Conservation (phyloP, 2,888 invertebrate genomes). For the Epistrophe grossulariae region DNA sequence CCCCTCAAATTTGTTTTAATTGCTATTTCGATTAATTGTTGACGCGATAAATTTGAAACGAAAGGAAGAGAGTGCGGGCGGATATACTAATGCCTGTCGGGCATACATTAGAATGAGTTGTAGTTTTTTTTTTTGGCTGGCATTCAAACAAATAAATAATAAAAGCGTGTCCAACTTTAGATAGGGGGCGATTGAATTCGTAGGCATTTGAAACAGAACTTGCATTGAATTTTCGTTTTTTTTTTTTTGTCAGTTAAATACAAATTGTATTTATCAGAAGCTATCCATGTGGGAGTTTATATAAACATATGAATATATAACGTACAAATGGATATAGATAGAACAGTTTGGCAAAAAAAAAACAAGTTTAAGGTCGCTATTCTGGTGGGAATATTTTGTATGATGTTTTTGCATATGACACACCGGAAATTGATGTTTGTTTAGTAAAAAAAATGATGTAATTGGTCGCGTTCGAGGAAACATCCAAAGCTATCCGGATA, state of each 20-base stretch:
- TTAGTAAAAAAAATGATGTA: conserved; percentile 8
- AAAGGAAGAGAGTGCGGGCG: conserved; percentile 17
- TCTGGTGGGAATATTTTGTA: conserved; percentile 7
- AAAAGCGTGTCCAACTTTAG: conserved; percentile 51
- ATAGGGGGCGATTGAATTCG: conserved; percentile 15
- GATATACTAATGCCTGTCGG: conserved; percentile 11
- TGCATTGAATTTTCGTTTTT: neutral
- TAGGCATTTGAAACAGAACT: neutral
- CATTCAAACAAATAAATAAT: conserved; percentile 59
- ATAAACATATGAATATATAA: neutral
- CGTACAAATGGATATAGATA: neutral
- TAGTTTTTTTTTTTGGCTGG: conserved; percentile 43
- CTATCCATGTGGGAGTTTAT: neutral
- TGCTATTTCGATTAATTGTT: conserved; percentile 64
- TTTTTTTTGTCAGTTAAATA: neutral
- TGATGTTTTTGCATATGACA: neutral
- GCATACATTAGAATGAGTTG: conserved; percentile 8
- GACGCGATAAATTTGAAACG: conserved; percentile 38
- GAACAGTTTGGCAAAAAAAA: neutral
- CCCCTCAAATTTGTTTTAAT: conserved; percentile 47
- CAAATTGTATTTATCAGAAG: neutral
- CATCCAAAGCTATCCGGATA: too few relatives aligned
- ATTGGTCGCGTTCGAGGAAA: neutral
- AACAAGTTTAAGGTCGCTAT: conserved; percentile 32
- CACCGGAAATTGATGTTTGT: conserved; percentile 25